phyloP scores from a whole-genome alignment of 2,797 vertebrate genomes.

The Thripadectes ignobilis region DNA sequence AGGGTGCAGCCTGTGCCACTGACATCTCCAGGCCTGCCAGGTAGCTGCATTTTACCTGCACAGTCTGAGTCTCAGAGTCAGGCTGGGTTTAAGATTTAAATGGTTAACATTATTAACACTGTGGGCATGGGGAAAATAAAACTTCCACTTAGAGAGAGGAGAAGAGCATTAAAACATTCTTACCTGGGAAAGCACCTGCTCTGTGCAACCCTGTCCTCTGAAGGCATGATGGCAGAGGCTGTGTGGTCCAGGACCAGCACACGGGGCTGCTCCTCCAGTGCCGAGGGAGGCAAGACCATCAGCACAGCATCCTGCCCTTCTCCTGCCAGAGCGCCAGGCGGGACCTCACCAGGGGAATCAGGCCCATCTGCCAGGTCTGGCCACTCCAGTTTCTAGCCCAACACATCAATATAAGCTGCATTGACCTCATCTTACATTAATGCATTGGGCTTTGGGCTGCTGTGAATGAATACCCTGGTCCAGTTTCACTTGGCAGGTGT shows the following conservation, averaged over 20 bases:
- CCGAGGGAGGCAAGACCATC: accelerated
- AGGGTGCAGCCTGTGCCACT: background rate
- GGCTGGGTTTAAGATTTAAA: background rate
- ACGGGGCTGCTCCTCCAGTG: background rate
- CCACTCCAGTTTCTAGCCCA: background rate
- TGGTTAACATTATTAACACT: background rate
- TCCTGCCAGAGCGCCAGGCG: background rate
- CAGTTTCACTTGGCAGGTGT: background rate
- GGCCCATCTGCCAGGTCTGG: background rate
- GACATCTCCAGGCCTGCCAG: background rate
- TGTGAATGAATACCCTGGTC: background rate
- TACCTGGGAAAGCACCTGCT: background rate
- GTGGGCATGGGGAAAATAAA: background rate
- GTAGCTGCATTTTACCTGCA: background rate
- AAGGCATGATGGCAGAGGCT: background rate
- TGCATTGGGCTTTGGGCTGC: accelerated
- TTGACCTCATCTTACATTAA: accelerated
- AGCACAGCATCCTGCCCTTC: background rate
- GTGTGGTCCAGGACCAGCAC: background rate
- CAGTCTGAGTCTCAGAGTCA: background rate
- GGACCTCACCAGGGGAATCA: background rate
- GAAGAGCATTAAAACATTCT: background rate
- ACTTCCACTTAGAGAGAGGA: background rate
- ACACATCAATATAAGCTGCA: background rate
- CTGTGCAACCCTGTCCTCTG: background rate